Percentiles rank a stretch among this genome's conserved stretches.
Evolutionary conservation across 2,113 vertebrate species (phyloP).

Genomic region (Syrrhaptes paradoxus): DNA sequence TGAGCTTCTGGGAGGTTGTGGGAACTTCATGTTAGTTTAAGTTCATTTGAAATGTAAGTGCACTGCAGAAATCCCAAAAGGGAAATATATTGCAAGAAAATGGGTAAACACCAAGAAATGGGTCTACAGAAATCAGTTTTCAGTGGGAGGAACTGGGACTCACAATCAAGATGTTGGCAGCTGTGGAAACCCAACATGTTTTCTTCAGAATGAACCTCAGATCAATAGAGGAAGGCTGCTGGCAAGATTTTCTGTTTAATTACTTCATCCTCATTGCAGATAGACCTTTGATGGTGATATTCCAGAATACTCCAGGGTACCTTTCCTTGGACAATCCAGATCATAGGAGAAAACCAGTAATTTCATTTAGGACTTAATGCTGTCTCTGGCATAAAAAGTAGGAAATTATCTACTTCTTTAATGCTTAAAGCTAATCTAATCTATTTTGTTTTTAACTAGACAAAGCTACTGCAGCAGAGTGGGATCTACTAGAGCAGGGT

Average conservation of each 20-base stretch:
- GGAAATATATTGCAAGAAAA: background rate
- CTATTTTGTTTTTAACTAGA: background rate
- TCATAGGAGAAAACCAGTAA: background rate
- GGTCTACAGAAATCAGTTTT: background rate
- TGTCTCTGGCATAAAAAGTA: background rate
- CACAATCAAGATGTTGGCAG: background rate
- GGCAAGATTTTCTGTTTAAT: background rate
- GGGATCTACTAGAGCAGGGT: background rate
- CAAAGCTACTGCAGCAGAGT: background rate
- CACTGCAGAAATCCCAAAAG: background rate
- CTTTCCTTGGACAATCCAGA: background rate
- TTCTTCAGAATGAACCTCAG: background rate
- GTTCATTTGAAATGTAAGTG: background rate
- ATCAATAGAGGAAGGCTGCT: background rate
- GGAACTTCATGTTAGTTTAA: background rate
- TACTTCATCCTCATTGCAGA: background rate
- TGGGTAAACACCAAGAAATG: background rate
- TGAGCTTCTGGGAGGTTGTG: background rate
- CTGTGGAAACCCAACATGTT: background rate
- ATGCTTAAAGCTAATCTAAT: background rate
- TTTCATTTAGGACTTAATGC: background rate
- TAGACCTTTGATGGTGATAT: background rate
- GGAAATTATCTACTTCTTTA: background rate
- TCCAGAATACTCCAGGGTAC: background rate
- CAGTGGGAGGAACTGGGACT: background rate